phyloP scores from a whole-genome alignment of 2,113 vertebrate genomes.

The Python bivittatus region DNA sequence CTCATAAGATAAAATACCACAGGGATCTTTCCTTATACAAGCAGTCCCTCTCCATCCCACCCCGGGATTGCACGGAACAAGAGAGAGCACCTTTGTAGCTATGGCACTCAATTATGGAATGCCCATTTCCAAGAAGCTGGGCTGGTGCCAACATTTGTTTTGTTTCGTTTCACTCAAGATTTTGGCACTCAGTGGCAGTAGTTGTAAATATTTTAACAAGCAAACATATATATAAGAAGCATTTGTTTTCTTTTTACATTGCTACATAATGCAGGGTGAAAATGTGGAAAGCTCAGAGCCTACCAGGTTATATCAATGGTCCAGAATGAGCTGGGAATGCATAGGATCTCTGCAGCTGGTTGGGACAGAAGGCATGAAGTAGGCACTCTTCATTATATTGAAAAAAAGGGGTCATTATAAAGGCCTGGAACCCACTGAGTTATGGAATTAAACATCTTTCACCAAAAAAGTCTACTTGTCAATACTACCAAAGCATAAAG shows the following conservation, averaged over 20 bases:
- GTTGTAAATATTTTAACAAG: not conserved
- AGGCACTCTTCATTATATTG: not conserved
- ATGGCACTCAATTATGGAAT: not conserved
- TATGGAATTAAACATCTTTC: slow-evolving; percentile 32
- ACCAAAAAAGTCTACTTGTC: slow-evolving; percentile 37
- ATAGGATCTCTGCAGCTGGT: not conserved
- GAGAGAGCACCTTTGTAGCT: not conserved
- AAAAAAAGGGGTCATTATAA: not conserved
- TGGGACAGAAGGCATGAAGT: not conserved
- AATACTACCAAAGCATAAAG: slow-evolving; percentile 37
- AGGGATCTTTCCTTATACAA: not conserved
- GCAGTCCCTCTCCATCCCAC: not conserved
- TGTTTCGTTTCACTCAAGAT: not conserved
- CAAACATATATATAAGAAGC: not conserved
- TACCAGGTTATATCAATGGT: not conserved
- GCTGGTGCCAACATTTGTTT: not conserved
- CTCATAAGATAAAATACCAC: not conserved
- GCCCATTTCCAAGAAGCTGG: not conserved
- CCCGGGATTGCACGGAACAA: not conserved
- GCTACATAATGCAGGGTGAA: not conserved
- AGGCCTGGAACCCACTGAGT: not conserved
- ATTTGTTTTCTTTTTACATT: not conserved
- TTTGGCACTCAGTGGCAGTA: not conserved
- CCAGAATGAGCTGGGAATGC: not conserved
- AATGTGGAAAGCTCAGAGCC: not conserved